Base-by-base conservation (phyloP, 92 coral and sea anemone genomes). In the Epizoanthus ramosus region DNA sequence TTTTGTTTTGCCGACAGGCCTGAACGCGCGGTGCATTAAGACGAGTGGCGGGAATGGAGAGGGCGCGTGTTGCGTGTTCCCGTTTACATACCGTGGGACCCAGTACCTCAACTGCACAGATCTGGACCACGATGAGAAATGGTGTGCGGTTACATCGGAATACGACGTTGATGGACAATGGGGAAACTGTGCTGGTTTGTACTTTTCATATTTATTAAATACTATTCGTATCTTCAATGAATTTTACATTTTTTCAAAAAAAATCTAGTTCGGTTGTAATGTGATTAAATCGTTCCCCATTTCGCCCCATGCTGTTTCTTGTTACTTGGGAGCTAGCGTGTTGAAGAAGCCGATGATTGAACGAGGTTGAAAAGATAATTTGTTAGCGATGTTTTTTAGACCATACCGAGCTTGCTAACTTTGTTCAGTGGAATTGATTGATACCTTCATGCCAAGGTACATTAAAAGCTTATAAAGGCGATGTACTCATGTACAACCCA, bases 91-190 rank as follows among this genome's bases (percentile, higher is more conserved):
- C 87, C 92, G 86, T 74, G 94, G 98, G 21, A 91, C 91, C 57
- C 93, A 93, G 85, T 96, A 96, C 86, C 90, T 87, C 22, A 88
- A 88, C 23, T 96, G 99, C 75, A 88, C 91, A 0, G 88, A 79
- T 24, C 92, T 94, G 14, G 90, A 88, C n/a, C 88, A 90, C 90
- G 79, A 83, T 53, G 83, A 88, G 75, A 97, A 97, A 25, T 96
- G 99, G 99, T 96, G 99, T 80, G 92, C 98, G 5, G 88, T 94
- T 13, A 92, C 98, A 5, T 89, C 97, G 18, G 91, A 97, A 82
- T 94, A 88, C 80, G 99, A 97, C 77, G 79, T 90, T 47, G 99
- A 97, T 52, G 93, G 94, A 63, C 90, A 89, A 89, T 97, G 99
- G 99, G 99, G 98, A 45, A 80, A 85, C 47, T 97, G 99, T 65